A percentile compares a stretch with the other conserved stretches of the same genome.
Evolutionary conservation across 2,888 invertebrate genomes (phyloP).

Genomic region (Xanthia icteritia): DNA sequence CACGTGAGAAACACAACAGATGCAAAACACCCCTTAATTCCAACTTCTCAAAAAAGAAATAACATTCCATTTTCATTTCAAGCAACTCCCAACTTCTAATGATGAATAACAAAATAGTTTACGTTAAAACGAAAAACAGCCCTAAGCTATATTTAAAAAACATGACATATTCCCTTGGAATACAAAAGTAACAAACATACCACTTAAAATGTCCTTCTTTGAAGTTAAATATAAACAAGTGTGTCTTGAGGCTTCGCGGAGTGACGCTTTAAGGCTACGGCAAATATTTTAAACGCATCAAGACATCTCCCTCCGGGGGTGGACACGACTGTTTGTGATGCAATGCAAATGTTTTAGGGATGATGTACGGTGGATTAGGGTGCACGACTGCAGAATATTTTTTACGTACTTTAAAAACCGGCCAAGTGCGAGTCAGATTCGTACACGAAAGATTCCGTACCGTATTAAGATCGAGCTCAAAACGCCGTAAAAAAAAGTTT

Average conservation of each 20-base stretch:
- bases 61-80: slow-evolving; percentile 4
- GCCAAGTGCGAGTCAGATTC: too few relatives aligned
- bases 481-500: too few relatives aligned
- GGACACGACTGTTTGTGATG: slow-evolving; percentile 60
- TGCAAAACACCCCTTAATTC: slow-evolving; percentile 12
- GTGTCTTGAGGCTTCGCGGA: slow-evolving; percentile 49
- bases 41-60: slow-evolving; percentile 14
- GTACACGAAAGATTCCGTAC: too few relatives aligned
- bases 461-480: too few relatives aligned
- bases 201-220: slow-evolving; percentile 65
- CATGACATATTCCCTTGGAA: slow-evolving; percentile 36
- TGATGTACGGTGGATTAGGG: slow-evolving; percentile 33
- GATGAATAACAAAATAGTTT: slow-evolving; percentile 41
- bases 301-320: slow-evolving; percentile 53
- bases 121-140: slow-evolving; percentile 28
- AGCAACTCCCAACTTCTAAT: slow-evolving; percentile 12
- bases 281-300: slow-evolving; percentile 75
- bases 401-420: neutral
- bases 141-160: slow-evolving; percentile 42
- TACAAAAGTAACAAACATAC: slow-evolving; percentile 55
- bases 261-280: slow-evolving; percentile 55
- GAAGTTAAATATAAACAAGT: slow-evolving; percentile 64
- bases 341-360: slow-evolving; percentile 63
- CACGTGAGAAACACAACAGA: slow-evolving; percentile 27
- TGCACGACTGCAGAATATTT: slow-evolving; percentile 12